Evolutionary conservation across 2,113 vertebrate species (phyloP).

Genomic region (Eleginops maclovinus): DNA sequence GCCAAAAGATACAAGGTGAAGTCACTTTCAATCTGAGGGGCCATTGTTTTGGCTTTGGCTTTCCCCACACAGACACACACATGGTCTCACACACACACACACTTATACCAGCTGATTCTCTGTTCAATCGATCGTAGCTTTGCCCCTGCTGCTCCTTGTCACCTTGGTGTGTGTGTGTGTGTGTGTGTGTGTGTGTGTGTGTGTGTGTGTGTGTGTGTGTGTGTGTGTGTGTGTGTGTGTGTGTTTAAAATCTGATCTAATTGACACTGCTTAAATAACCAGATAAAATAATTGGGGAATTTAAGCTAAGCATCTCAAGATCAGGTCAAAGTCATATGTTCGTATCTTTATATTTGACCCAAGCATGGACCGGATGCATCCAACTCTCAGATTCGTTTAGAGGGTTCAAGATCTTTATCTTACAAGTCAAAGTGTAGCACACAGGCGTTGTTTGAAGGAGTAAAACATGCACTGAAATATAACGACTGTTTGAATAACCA

Average conservation of each 20-base stretch:
- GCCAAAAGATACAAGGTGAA: conserved; percentile 92
- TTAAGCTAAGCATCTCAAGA: neutral
- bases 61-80: conserved; percentile 46
- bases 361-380: neutral
- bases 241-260: conserved; percentile 24
- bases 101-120: conserved; percentile 77
- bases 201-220: conserved; percentile 37
- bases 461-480: neutral
- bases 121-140: conserved; percentile 83
- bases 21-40: conserved; percentile 92
- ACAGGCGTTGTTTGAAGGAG: neutral
- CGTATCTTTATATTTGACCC: neutral
- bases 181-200: conserved; percentile 36
- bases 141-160: conserved; percentile 76
- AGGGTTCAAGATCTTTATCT: neutral
- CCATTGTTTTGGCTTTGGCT: conserved; percentile 87
- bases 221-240: conserved; percentile 29
- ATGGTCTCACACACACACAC: conserved; percentile 26
- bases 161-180: conserved; percentile 75
- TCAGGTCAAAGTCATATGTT: neutral
- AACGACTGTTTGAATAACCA: neutral
- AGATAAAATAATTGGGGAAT: neutral
- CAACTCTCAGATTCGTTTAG: neutral
- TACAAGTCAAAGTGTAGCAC: neutral
- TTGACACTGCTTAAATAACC: conserved; percentile 1